phyloP scores from a whole-genome alignment of 1,140 invertebrate genomes.

The Penaeus vannamei region DNA sequence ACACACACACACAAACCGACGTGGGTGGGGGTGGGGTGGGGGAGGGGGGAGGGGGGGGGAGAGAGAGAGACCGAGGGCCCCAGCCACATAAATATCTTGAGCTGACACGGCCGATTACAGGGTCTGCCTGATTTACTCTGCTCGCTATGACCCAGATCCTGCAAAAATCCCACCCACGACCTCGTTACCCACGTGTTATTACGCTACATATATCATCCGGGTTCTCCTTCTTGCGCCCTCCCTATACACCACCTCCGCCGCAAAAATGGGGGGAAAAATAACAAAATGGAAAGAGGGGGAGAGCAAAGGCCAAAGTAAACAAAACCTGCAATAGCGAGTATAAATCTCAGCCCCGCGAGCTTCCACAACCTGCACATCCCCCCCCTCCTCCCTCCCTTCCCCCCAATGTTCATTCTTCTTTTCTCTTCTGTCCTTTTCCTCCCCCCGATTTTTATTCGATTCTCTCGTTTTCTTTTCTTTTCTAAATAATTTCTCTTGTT shows the following conservation, averaged over 20 bases:
- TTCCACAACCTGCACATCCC: neutral
- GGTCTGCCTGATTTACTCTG: conserved; percentile 29
- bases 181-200: conserved; percentile 40
- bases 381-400: conserved; percentile 3
- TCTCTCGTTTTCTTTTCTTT: too few species aligned
- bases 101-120: conserved; percentile 35
- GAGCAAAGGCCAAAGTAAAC: too few species aligned
- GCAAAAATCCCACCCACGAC: conserved; percentile 24
- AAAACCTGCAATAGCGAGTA: too few species aligned
- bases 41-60: neutral
- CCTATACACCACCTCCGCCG: neutral
- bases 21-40: neutral
- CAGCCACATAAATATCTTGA: conserved; percentile 24
- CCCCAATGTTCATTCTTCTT: too few species aligned
- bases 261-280: too few species aligned
- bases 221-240: neutral
- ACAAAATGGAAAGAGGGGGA: too few species aligned
- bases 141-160: conserved; percentile 34
- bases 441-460: neutral
- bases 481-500: too few species aligned
- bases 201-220: conserved; percentile 1
- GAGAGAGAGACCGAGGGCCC: neutral
- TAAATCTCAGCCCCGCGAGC: neutral
- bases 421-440: too few species aligned
- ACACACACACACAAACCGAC: neutral